Evolutionary conservation across 2,113 vertebrate genomes (phyloP), one percentile per base, ranked within the genome.

Genomic region (Hemiprocne comata): DNA sequence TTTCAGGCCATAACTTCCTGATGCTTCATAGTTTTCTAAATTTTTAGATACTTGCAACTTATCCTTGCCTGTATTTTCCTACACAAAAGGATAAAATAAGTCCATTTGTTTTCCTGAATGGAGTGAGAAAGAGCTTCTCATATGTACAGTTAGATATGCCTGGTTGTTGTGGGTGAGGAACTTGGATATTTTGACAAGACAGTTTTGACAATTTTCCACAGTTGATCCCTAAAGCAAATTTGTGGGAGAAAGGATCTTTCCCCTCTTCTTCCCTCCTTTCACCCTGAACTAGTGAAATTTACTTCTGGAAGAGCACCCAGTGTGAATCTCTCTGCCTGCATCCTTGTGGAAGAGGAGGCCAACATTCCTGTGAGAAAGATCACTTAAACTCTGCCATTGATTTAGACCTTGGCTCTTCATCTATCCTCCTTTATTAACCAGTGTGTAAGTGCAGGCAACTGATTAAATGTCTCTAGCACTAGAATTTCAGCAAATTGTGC

Each of bases 71-170:
- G 11, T 3, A 24, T 62, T 80, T 65, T 81, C 29, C 14, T 13
- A 28, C 9, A 6, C 15, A 36, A 44, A 74, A 50, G n/a, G n/a
- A n/a, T n/a, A 13, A 20, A 29, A 26, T 16, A 5, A 1, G 13
- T 74, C 14, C 48, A 21, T 48, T 21, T 67, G 40, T 74, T 84
- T 51, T 1, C 26, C 16, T 28, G 29, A 69, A 89, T 2, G 1
- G 10, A 40, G 17, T 0, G 2, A 75, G 14, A 40, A 8, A 77
- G 6, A 67, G 1, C 6, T 87, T 85, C 17, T 87, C 1, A 1
- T 31, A 29, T 0, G 0, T 54, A 31, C 10, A 31, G 24, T 51
- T 38, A 67, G 9, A 51, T 29, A 48, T 28, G 6, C 28, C 19
- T 57, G 9, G 3, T 36, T 75, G 19, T 11, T 34, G 5, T 38